These are phyloP conservation scores for Gadopsis marmoratus DNA, from an alignment of 2,797 vertebrate genomes.

Conservation along the genomic window DNA sequence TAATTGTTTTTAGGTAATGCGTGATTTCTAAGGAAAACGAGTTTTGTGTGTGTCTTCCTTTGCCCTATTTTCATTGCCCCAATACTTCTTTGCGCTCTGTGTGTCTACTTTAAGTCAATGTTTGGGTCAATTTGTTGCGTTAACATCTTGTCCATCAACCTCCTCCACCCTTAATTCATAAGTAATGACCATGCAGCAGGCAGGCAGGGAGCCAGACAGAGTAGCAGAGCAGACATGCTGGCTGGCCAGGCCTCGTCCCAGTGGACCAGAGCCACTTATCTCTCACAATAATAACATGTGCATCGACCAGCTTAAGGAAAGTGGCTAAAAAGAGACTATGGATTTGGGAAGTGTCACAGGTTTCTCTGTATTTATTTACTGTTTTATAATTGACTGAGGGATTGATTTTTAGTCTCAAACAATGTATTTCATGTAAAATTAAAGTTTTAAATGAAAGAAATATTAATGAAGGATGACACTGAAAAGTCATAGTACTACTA, in stretches of 20 bases:
- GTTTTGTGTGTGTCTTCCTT: not conserved
- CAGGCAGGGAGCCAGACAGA: slow-evolving; percentile 58
- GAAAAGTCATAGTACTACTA: not conserved
- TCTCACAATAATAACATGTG: slow-evolving; percentile 70
- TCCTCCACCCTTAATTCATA: slow-evolving; percentile 77
- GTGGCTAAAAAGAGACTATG: slow-evolving; percentile 45
- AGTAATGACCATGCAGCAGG: slow-evolving; percentile 76
- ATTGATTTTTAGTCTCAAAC: slow-evolving; percentile 1
- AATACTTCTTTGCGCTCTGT: not conserved
- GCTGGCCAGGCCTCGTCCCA: slow-evolving; percentile 68
- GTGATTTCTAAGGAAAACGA: not conserved
- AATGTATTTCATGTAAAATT: not conserved
- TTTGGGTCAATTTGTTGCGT: slow-evolving; percentile 33
- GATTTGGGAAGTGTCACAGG: slow-evolving; percentile 15
- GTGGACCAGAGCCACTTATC: slow-evolving; percentile 70
- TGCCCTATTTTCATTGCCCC: not conserved
- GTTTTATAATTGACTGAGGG: not conserved
- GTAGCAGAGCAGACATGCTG: slow-evolving; percentile 71
- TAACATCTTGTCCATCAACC: slow-evolving; percentile 56
- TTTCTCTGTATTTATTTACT: not conserved
- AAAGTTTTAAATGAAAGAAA: not conserved
- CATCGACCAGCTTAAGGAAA: slow-evolving; percentile 58
- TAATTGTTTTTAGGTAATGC: slow-evolving; percentile 17
- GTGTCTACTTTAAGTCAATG: not conserved
- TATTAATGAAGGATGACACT: not conserved